Base-by-base conservation (phyloP, 2,113 vertebrate genomes). In the Amazona guildingii region DNA sequence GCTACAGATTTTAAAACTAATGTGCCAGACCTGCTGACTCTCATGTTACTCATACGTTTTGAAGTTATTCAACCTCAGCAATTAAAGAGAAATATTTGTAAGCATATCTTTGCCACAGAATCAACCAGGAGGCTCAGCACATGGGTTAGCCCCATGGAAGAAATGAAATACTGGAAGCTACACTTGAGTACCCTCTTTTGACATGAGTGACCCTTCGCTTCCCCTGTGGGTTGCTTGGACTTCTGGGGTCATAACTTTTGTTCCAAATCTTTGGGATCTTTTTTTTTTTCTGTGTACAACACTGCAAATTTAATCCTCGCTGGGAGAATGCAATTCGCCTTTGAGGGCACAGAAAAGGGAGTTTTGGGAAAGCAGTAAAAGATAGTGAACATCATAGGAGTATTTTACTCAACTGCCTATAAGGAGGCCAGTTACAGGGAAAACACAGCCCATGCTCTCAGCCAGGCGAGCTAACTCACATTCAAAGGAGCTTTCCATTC, bases 171-270 rank as follows among this genome's bases (percentile, higher is more conserved):
- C 8, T 44, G n/a, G 49, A 84, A 78, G 9, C 17, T 52, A 4
- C 6, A 5, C 28, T 39, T 57, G 27, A 78, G 11, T 64, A 9
- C 13, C 4, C 6, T 83, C 29, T 81, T 13, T 10, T 66, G 24
- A 17, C 0, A 0, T 19, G 39, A 57, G 7, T 19, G 7, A 69
- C 8, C 8, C 46, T 18, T 16, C 6, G 7, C 12, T 18, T 16
- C 10, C 13, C 16, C 11, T 41, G 4, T 44, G 20, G 7, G 7
- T 33, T 86, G 9, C 21, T 59, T n/a, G 13, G 21, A 37, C 13
- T 57, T 90, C 33, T 21, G 13, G 12, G 9, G 33, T 69, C 10
- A 3, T 43, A 39, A 24, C 4, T 7, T 77, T 66, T 35, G 11
- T 43, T 88, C 49, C 11, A 0, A 31, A n/a, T 37, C 17, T 82